phyloP scores from a whole-genome alignment of 2,888 invertebrate genomes.

The Sarcophaga subvicina region DNA sequence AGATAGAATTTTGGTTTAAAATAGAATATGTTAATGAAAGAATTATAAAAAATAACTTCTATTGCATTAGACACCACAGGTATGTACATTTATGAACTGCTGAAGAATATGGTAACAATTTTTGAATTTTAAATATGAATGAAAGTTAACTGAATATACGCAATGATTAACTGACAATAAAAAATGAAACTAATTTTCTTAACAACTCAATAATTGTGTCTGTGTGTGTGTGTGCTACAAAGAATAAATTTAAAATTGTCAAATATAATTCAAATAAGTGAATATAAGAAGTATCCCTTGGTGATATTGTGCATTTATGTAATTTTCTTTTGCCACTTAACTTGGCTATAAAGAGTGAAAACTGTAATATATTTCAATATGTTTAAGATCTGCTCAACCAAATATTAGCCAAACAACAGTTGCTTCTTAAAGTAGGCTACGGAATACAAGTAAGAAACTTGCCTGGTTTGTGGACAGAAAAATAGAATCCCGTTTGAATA shows the following conservation, averaged over 20 bases:
- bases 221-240: not conserved
- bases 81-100: too few species aligned
- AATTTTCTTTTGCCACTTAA: not conserved
- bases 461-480: too few species aligned
- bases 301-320: conserved; percentile 30
- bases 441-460: not conserved
- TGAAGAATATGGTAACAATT: too few species aligned
- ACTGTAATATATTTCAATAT: conserved; percentile 30
- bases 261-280: conserved; percentile 24
- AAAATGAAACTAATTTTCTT: too few species aligned
- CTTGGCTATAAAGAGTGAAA: not conserved
- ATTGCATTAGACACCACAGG: too few species aligned
- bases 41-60: too few species aligned
- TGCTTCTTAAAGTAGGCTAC: not conserved
- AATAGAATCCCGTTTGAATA: not conserved
- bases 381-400: conserved; percentile 38
- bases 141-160: too few species aligned
- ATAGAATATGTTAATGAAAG: too few species aligned
- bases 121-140: too few species aligned
- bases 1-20: too few species aligned
- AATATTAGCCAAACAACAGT: not conserved
- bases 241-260: not conserved
- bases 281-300: conserved; percentile 15
- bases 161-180: too few species aligned
- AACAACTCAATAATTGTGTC: too few species aligned